Conservation (phyloP, 2,113 vertebrate genomes). For the Barbus barbus region DNA sequence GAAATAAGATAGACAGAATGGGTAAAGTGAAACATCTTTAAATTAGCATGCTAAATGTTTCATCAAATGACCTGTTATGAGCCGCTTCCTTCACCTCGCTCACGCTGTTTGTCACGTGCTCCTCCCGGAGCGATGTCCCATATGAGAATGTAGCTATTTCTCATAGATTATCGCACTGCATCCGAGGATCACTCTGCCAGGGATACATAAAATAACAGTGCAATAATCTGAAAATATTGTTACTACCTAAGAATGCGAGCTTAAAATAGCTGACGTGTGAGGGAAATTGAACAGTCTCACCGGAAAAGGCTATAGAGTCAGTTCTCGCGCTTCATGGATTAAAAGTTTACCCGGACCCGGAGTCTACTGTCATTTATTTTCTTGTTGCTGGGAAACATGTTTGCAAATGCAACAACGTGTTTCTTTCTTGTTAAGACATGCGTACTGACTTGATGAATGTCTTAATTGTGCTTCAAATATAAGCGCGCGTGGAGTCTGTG, state of each 20-base stretch:
- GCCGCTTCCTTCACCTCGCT: not conserved
- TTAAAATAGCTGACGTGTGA: not conserved
- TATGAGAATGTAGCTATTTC: not conserved
- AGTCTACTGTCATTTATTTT: not conserved
- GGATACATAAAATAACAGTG: not conserved
- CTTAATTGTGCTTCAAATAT: not conserved
- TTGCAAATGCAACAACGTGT: not conserved
- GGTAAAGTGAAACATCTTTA: not conserved
- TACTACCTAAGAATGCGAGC: not conserved
- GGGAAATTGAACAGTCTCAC: not conserved
- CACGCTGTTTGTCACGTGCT: slow-evolving; percentile 7
- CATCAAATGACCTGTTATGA: not conserved
- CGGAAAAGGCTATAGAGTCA: not conserved
- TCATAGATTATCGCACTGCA: not conserved
- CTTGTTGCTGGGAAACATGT: not conserved
- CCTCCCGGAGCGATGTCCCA: not conserved
- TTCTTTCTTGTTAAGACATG: not conserved
- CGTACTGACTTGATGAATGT: not conserved
- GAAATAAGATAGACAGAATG: not conserved
- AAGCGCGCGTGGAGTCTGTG: slow-evolving; percentile 21
- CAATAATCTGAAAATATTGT: not conserved
- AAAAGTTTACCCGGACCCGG: slow-evolving; percentile 11
- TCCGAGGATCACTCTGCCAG: not conserved
- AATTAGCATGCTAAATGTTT: not conserved
- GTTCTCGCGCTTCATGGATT: not conserved